These are phyloP conservation scores for Sphaerolaimus hirsutus DNA, from an alignment of 2,888 invertebrate genomes.

Conservation along the genomic window DNA sequence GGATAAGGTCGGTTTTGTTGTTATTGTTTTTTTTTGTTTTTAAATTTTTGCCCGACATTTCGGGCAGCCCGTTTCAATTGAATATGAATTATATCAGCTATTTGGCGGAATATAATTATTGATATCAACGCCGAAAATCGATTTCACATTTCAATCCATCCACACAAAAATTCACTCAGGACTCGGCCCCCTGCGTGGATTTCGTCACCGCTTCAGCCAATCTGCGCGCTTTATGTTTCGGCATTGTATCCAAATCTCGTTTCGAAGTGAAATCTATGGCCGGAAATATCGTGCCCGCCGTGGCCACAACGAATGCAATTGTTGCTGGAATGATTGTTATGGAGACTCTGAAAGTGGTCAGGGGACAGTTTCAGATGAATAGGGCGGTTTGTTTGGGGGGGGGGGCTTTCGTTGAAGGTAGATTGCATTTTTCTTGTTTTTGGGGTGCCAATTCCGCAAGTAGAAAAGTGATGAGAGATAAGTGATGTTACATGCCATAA, in stretches of 20 bases:
- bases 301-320: slow-evolving; percentile 93
- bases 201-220: slow-evolving; percentile 89
- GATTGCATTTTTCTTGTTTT: too few species aligned
- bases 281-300: slow-evolving; percentile 96
- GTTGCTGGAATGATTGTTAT: slow-evolving; percentile 83
- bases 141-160: neutral
- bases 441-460: too few species aligned
- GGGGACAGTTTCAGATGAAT: too few species aligned
- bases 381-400: too few species aligned
- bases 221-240: slow-evolving; percentile 65
- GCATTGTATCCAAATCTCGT: slow-evolving; percentile 56
- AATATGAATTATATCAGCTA: neutral
- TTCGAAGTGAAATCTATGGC: slow-evolving; percentile 97
- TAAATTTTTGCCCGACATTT: neutral
- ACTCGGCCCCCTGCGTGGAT: slow-evolving; percentile 51
- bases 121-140: neutral
- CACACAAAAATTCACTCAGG: too few species aligned
- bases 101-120: too few species aligned
- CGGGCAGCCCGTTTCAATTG: neutral
- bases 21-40: neutral
- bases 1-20: slow-evolving; percentile 46
- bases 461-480: too few species aligned
- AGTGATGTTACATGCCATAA: too few species aligned
- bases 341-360: slow-evolving; percentile 56
- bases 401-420: too few species aligned